Base-by-base conservation (phyloP, 2,888 invertebrate genomes). In the Hirtodrosophila alboralis region DNA sequence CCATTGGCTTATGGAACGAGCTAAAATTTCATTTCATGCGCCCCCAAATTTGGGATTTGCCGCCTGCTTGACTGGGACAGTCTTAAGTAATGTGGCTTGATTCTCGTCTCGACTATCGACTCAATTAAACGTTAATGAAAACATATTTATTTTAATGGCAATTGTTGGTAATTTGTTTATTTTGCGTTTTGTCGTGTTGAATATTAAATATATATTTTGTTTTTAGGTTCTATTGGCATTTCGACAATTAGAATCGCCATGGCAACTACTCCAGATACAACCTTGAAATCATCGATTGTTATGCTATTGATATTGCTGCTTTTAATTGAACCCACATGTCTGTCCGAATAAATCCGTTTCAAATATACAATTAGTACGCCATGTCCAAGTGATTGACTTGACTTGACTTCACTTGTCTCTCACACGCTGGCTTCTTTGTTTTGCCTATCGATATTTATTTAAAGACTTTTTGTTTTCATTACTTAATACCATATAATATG, bases 351-450 rank as follows among this genome's bases (percentile, higher is more conserved):
- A 54, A 61, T 84, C 60, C 80, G 80, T 84, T 57, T 65, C 53
- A 71, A 49, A 66, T 58, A 58, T 44, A 62, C 70, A 75, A 70
- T 79, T 79, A 65, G 79, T 79, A 54, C 44, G 63, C 49, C 60
- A 48, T 70, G 75, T 78, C 79, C 63, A 31, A 65, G 60, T 77
- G 84, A 75, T 67, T 83, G 83, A 83, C 74, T 76, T 45, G 61
- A 59, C 56, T 76, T 37, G 34, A 44, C 23, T 28, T 27, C 3
- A 40, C 14, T 13, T 34, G 10, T 10, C 37, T 28, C 9, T 43
- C 43, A 1, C 18, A 10, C 9, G 30, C 9, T 36, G n/a, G 16
- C 40, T 47, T 53, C 13, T 51, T 66, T 66, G 47, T 51, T 61
- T 38, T 33, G 48, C n/a, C n/a, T n/a, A n/a, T n/a, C n/a, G 31